Evolutionary conservation across 2,888 invertebrate genomes (phyloP).

Genomic region (Eurytoma adleriae): DNA sequence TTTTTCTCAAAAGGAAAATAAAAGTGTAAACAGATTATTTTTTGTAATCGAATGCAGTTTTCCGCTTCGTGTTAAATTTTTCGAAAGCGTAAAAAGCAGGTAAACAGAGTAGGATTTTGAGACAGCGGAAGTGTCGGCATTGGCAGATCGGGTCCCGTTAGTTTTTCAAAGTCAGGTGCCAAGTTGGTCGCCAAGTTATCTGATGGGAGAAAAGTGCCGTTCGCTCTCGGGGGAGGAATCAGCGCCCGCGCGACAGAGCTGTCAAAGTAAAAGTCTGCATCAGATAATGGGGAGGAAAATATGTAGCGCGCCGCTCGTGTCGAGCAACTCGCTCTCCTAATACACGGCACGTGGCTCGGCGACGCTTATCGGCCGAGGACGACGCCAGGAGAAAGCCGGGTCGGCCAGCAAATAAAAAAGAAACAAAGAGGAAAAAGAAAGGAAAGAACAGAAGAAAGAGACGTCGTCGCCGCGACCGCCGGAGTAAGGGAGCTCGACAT

Average conservation of each 20-base stretch:
- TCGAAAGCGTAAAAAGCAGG: conserved; percentile 15
- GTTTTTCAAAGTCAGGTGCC: conserved; percentile 51
- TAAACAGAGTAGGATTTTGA: conserved; percentile 34
- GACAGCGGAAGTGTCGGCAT: conserved; percentile 8
- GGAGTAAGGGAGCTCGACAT: conserved; percentile 54
- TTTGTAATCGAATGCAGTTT: background rate
- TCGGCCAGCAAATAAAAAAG: conserved; percentile 21
- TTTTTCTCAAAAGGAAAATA: no score
- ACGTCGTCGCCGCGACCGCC: conserved; percentile 48
- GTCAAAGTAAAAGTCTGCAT: conserved; percentile 55
- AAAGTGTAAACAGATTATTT: no score
- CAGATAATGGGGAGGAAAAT: conserved; percentile 48
- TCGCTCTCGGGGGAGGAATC: conserved; percentile 24
- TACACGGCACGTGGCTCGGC: conserved; percentile 44
- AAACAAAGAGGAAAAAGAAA: conserved; percentile 5
- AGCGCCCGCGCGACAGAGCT: conserved; percentile 46
- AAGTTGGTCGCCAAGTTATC: conserved; percentile 37
- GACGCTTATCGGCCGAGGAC: conserved; percentile 30
- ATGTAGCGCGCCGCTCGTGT: conserved; percentile 6
- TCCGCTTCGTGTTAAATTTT: background rate
- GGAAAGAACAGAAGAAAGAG: conserved; percentile 58
- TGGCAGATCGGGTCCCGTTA: conserved; percentile 51
- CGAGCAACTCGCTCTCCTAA: conserved; percentile 31
- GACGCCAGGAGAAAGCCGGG: background rate
- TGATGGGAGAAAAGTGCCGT: conserved; percentile 44